Conservation (phyloP, 2,113 vertebrate species). For the Chloropsis cyanopogon region DNA sequence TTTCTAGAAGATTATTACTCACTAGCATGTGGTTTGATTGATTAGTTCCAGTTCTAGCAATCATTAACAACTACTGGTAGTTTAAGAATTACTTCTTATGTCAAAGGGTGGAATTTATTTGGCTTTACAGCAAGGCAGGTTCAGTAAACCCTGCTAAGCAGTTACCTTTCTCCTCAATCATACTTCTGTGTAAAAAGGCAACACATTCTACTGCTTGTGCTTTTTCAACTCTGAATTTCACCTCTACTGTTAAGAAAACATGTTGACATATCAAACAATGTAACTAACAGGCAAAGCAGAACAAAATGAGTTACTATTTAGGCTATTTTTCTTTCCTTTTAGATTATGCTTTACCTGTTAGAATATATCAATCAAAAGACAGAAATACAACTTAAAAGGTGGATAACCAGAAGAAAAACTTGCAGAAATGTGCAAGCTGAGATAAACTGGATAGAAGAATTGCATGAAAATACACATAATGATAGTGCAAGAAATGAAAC, state of each 20-base stretch:
- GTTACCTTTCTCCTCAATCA: neutral
- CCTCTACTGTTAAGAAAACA: neutral
- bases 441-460: neutral
- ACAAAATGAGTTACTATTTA: neutral
- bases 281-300: neutral
- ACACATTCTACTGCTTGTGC: neutral
- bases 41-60: constrained; percentile 35
- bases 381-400: neutral
- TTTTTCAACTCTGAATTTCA: neutral
- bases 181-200: neutral
- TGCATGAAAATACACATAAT: neutral
- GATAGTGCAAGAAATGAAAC: neutral
- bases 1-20: constrained; percentile 9
- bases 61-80: constrained; percentile 23
- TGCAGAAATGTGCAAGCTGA: neutral
- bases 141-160: neutral
- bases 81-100: constrained; percentile 27
- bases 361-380: neutral
- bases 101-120: constrained; percentile 1
- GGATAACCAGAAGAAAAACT: neutral
- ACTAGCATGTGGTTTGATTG: neutral
- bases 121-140: neutral
- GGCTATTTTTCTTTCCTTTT: neutral
- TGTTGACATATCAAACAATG: neutral
- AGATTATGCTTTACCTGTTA: neutral